Conservation (phyloP, 2,888 invertebrate genomes). For the Aporophyla lueneburgensis region DNA sequence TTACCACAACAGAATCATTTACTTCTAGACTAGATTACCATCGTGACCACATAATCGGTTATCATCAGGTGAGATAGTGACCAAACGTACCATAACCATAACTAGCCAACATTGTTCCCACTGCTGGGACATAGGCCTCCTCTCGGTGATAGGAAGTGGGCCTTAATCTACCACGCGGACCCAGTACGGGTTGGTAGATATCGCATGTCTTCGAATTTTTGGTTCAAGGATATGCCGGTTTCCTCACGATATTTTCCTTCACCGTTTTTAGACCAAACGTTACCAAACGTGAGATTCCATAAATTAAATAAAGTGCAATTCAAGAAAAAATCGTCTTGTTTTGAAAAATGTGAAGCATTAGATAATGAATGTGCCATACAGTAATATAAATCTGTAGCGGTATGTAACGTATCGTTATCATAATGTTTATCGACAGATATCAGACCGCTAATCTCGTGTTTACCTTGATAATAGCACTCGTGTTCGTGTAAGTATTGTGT, state of each 20-base stretch:
- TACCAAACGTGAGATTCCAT: neutral
- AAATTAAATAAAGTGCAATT: neutral
- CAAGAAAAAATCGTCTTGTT: neutral
- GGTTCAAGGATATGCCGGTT: too few relatives aligned
- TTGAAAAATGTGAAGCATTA: neutral
- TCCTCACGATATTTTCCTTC: too few relatives aligned
- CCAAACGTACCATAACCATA: too few relatives aligned
- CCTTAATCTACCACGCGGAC: too few relatives aligned
- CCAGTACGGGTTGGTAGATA: too few relatives aligned
- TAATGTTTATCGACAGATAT: constrained; percentile 38
- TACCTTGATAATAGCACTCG: constrained; percentile 41
- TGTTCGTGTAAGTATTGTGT: neutral
- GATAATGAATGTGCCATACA: constrained; percentile 4
- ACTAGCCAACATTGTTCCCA: too few relatives aligned
- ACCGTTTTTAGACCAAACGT: too few relatives aligned
- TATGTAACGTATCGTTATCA: constrained; percentile 27
- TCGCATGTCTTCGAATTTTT: too few relatives aligned
- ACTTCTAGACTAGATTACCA: too few relatives aligned
- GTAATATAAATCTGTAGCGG: constrained; percentile 40
- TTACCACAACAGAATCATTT: too few relatives aligned
- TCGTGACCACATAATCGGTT: neutral
- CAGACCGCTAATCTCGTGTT: constrained; percentile 40
- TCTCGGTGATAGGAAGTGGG: too few relatives aligned
- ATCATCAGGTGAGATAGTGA: neutral
- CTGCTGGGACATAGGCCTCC: too few relatives aligned